Conservation (phyloP, 2,113 vertebrate genomes). For the Callopanchax toddi region DNA sequence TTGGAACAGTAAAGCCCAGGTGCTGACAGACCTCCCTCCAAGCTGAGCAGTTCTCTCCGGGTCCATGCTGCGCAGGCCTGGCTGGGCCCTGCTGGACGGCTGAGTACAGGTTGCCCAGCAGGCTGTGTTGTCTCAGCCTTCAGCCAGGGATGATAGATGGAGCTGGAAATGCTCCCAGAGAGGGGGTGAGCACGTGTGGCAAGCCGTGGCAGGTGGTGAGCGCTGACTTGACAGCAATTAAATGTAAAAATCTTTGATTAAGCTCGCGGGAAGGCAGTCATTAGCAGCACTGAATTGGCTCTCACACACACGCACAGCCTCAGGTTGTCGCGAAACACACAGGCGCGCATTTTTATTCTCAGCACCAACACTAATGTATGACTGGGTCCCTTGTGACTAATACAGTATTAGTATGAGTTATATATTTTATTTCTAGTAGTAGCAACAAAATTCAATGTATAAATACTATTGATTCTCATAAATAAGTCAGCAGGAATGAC, state of each 20-base stretch:
- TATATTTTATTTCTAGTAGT: background rate
- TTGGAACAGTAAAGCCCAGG: slow-evolving; percentile 44
- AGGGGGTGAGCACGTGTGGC: slow-evolving; percentile 83
- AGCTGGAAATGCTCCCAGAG: slow-evolving; percentile 76
- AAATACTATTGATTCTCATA: too few relatives aligned
- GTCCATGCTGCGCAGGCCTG: slow-evolving; percentile 68
- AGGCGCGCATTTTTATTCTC: slow-evolving; percentile 11
- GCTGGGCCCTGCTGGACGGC: slow-evolving; percentile 76
- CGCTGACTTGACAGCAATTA: slow-evolving; percentile 94
- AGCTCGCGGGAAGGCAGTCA: slow-evolving; percentile 87
- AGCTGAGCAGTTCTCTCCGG: slow-evolving; percentile 34
- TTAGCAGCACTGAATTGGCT: slow-evolving; percentile 83
- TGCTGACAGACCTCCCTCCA: slow-evolving; percentile 53
- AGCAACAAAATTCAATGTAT: background rate
- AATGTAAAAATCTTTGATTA: slow-evolving; percentile 94
- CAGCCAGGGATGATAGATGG: slow-evolving; percentile 82
- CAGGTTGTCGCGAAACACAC: slow-evolving; percentile 4
- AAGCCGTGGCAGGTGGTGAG: slow-evolving; percentile 88
- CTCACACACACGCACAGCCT: slow-evolving; percentile 54
- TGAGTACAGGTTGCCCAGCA: slow-evolving; percentile 84
- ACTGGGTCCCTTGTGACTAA: background rate
- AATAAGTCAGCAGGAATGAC: too few relatives aligned
- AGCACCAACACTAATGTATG: slow-evolving; percentile 14
- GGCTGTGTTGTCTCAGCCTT: slow-evolving; percentile 83
- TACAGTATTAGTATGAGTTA: background rate